A percentile compares a stretch with the other conserved stretches of the same genome.
These are phyloP conservation scores for Steinernema hermaphroditum DNA, from an alignment of 2,888 invertebrate species.

Conservation along the genomic window DNA sequence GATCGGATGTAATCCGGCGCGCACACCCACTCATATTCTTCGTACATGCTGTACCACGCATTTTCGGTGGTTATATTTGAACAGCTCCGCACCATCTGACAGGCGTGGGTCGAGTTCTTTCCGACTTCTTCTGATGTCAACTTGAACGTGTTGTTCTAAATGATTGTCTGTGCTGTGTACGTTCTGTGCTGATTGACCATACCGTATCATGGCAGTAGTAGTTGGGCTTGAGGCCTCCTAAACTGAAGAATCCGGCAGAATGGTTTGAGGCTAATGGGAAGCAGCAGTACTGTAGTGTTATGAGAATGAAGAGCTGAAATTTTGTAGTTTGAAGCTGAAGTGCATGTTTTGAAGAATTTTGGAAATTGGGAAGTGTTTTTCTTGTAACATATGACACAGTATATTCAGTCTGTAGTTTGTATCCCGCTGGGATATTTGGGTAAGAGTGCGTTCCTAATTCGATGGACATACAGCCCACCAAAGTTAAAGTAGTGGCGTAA, in stretches of 20 bases:
- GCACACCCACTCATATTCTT: constrained; percentile 45
- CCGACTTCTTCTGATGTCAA: constrained; percentile 31
- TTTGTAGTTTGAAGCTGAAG: background rate
- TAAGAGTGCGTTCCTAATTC: too few species aligned
- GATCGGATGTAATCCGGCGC: constrained; percentile 39
- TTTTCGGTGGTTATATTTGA: constrained; percentile 37
- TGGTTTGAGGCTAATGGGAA: constrained; percentile 32
- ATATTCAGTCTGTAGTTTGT: too few species aligned
- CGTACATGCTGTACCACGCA: constrained; percentile 38
- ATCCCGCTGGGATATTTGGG: too few species aligned
- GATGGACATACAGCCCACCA: too few species aligned
- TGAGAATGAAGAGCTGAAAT: constrained; percentile 33
- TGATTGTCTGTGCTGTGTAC: too few species aligned
- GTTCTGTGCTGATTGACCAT: background rate
- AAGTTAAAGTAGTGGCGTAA: too few species aligned
- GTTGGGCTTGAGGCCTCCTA: constrained; percentile 41
- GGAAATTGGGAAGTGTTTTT: too few species aligned
- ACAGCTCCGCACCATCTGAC: constrained; percentile 36
- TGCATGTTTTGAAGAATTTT: too few species aligned
- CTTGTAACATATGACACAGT: too few species aligned
- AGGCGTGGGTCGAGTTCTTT: constrained; percentile 37
- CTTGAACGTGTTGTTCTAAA: constrained; percentile 33
- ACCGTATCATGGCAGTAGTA: constrained; percentile 39
- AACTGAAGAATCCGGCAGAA: constrained; percentile 36
- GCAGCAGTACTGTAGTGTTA: constrained; percentile 33